Evolutionary conservation across 2,888 invertebrate species (phyloP), one percentile per base, ranked within the genome.

Genomic region (Resseliella maxima): DNA sequence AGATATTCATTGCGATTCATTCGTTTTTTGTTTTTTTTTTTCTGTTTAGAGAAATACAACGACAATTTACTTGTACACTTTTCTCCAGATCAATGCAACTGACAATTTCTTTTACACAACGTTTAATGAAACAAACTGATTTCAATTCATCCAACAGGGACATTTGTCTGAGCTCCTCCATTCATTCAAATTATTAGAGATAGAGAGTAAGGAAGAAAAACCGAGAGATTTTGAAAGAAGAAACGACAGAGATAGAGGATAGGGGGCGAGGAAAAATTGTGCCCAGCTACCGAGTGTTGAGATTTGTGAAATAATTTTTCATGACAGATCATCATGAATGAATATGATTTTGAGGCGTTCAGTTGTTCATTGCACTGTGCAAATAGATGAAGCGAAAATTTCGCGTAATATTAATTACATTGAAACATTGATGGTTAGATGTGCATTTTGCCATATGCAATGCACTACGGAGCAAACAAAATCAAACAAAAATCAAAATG

Each of bases 361-460:
- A 35, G 5, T 24, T n/a, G 24, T 2, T 24, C 27, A 15, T 15
- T 5, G 31, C 35, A 50, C 46, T 50, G 46, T 72, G 31, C 72
- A 31, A 72, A 3, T 72, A 72, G 31, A 72, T 59, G 59, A 59
- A 59, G 59, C 59, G 59, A n/a, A 59, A 59, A 59, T 59, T n/a
- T 59, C 59, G 59, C 59, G n/a, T 59, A 59, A 59, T 59, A 59
- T 31, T 72, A 72, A 72, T 72, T 72, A 72, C 72, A 72, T 72
- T 35, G 72, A 35, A 72, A 35, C 31, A 72, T 59, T 59, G 59
- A 59, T 72, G 72, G 72, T 72, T 31, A 31, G 15, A 72, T 27
- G 35, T 72, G 72, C 35, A 72, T 35, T 31, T 35, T 31, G 59
- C 46, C 46, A 12, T 41, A 15, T 50, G 46, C 18, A 50, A 50